phyloP scores from a whole-genome alignment of 1,140 invertebrate species.

The Drosophila nebulosa region DNA sequence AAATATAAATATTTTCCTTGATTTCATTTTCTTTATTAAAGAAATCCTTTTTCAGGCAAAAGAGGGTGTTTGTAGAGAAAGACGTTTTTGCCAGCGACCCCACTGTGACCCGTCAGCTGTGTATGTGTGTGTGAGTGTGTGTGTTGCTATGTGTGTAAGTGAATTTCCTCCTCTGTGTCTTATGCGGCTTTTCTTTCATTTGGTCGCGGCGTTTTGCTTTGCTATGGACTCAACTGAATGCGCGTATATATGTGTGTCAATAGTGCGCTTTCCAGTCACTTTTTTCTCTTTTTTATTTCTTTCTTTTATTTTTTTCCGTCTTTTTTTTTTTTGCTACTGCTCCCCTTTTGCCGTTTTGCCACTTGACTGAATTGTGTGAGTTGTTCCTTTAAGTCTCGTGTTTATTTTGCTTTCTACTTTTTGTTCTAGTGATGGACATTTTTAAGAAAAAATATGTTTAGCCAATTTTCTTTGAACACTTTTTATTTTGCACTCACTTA shows the following conservation, averaged over 20 bases:
- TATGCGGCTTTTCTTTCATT: constrained; percentile 67
- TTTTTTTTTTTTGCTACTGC: constrained; percentile 49
- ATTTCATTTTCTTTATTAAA: too few relatives aligned
- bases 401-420: constrained; percentile 24
- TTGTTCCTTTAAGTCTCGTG: constrained; percentile 34
- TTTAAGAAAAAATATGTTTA: background rate
- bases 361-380: constrained; percentile 72
- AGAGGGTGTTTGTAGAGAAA: too few relatives aligned
- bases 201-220: constrained; percentile 45
- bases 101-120: constrained; percentile 12
- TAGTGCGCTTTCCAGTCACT: constrained; percentile 79
- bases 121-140: background rate
- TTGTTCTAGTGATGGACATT: background rate
- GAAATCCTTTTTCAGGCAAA: too few relatives aligned
- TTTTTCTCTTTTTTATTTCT: background rate
- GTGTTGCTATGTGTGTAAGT: constrained; percentile 49
- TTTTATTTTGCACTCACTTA: background rate
- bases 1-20: too few relatives aligned
- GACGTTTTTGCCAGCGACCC: background rate
- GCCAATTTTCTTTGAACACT: constrained; percentile 7
- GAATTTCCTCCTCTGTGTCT: constrained; percentile 72
- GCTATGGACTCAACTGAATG: constrained; percentile 30
- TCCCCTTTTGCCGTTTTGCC: constrained; percentile 58
- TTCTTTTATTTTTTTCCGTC: constrained; percentile 16
- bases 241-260: constrained; percentile 79